phyloP scores from a whole-genome alignment of 2,888 invertebrate genomes.

The Himalopsyche tibetana region DNA sequence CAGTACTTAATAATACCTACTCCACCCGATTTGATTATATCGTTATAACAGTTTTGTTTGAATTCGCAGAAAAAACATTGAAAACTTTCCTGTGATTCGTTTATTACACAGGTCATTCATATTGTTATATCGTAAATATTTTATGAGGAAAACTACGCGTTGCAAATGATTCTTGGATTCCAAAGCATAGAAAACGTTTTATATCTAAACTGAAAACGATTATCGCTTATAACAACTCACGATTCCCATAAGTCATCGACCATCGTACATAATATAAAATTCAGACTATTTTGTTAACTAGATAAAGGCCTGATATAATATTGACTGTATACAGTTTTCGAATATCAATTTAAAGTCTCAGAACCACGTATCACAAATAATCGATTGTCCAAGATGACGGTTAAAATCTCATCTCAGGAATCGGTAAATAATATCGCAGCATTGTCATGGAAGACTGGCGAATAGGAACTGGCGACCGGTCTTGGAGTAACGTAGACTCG shows the following conservation, averaged over 20 bases:
- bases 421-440: not conserved
- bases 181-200: not conserved
- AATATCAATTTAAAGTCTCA: not conserved
- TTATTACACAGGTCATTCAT: not conserved
- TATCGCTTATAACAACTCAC: too few species aligned
- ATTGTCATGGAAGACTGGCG: not conserved
- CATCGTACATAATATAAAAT: too few species aligned
- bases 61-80: not conserved
- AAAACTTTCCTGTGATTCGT: not conserved
- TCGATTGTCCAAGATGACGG: not conserved
- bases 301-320: too few species aligned
- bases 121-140: not conserved
- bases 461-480: not conserved
- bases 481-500: not conserved
- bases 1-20: too few species aligned
- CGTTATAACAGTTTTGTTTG: too few species aligned
- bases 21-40: too few species aligned
- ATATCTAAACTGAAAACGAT: not conserved
- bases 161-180: too few species aligned
- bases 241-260: too few species aligned
- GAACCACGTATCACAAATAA: not conserved
- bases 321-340: too few species aligned
- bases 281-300: too few species aligned
- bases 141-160: not conserved
- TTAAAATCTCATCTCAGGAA: not conserved